Conservation (phyloP, 2,888 invertebrate species). For the Pediacus dermestoides region DNA sequence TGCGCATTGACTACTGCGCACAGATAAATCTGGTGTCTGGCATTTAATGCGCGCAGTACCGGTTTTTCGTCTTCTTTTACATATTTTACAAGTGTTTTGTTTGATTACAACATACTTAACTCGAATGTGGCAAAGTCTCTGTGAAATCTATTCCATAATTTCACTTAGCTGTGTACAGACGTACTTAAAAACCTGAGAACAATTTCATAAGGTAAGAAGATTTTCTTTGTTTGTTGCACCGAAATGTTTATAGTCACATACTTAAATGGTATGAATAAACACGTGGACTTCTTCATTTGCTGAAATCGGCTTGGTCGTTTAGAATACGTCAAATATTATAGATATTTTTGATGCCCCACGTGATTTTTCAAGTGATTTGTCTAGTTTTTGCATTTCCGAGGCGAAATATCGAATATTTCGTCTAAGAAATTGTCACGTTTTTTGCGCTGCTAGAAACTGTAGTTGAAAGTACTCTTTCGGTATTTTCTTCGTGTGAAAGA, state of each 20-base stretch:
- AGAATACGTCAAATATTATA: too few species aligned
- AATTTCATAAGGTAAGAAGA: slow-evolving; percentile 27
- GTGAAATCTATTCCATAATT: slow-evolving; percentile 27
- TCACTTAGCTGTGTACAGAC: slow-evolving; percentile 26
- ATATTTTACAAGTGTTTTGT: slow-evolving; percentile 34
- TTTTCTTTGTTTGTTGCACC: slow-evolving; percentile 30
- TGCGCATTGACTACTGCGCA: too few species aligned
- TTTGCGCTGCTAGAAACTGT: neutral
- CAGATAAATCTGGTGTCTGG: too few species aligned
- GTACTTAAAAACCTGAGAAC: slow-evolving; percentile 36
- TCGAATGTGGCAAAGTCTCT: slow-evolving; percentile 42
- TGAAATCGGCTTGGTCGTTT: too few species aligned
- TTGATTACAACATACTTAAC: slow-evolving; percentile 34
- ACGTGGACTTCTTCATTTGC: slow-evolving; percentile 38
- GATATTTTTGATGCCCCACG: too few species aligned
- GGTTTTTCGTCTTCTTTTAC: slow-evolving; percentile 34
- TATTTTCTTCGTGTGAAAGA: too few species aligned
- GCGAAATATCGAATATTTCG: too few species aligned
- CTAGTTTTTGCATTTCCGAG: too few species aligned
- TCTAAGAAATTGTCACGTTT: too few species aligned
- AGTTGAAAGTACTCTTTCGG: too few species aligned
- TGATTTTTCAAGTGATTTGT: too few species aligned
- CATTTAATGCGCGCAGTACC: slow-evolving; percentile 41
- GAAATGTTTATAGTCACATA: slow-evolving; percentile 29
- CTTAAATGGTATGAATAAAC: slow-evolving; percentile 30